A percentile compares a stretch with the other conserved stretches of the same genome.
Evolutionary conservation across 2,888 invertebrate species (phyloP).

Genomic region (Branchellion lobata): DNA sequence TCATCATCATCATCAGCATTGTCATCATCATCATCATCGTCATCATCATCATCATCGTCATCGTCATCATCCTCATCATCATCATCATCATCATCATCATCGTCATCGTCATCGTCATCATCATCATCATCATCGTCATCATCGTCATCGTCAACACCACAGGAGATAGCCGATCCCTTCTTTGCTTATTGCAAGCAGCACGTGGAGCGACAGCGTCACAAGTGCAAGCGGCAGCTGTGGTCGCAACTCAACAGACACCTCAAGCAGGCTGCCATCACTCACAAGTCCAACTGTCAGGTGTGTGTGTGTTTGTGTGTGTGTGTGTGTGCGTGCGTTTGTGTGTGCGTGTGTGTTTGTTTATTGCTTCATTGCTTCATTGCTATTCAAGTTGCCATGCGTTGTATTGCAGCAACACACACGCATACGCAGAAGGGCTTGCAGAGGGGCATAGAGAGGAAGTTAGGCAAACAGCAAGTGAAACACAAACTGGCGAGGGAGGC

Average conservation of each 20-base stretch:
- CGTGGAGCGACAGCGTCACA: constrained; percentile 77
- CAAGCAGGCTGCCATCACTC: constrained; percentile 65
- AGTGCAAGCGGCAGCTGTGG: constrained; percentile 75
- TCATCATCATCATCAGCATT: not conserved
- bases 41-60: constrained; percentile 5
- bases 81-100: not conserved
- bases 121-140: not conserved
- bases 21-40: not conserved
- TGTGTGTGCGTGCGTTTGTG: not conserved
- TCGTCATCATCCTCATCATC: not conserved
- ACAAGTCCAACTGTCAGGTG: constrained; percentile 59
- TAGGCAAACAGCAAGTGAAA: constrained; percentile 76
- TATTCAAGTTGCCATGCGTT: too few species aligned
- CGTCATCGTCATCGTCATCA: not conserved
- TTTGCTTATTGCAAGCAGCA: constrained; percentile 94
- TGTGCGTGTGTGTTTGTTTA: not conserved
- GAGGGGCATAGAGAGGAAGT: constrained; percentile 60
- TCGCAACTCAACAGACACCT: constrained; percentile 73
- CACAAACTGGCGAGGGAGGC: constrained; percentile 67
- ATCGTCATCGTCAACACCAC: constrained; percentile 23
- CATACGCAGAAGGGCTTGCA: not conserved
- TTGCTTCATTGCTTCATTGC: not conserved
- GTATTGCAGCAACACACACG: too few species aligned
- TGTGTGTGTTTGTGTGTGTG: not conserved
- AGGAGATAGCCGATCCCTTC: constrained; percentile 81